Evolutionary conservation across 2,888 invertebrate species (phyloP).

Genomic region (Trilocha varians): DNA sequence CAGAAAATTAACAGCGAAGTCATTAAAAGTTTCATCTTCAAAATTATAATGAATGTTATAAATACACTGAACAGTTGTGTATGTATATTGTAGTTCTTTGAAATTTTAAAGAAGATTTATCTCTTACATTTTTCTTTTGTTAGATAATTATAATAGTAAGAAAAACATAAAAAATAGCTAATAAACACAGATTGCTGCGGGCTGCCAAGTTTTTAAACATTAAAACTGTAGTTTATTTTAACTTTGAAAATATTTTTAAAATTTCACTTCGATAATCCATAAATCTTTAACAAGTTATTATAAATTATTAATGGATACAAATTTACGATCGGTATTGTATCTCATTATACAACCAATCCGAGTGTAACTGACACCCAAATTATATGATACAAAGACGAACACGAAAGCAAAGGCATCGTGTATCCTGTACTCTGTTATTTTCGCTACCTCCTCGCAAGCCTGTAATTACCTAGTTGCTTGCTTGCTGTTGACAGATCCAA

Average conservation of each 20-base stretch:
- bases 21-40: conserved; percentile 31
- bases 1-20: conserved; percentile 31
- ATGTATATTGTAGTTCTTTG: not conserved
- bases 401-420: conserved; percentile 29
- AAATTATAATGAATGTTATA: conserved; percentile 21
- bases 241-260: no score
- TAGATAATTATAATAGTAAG: no score
- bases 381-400: not conserved
- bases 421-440: conserved; percentile 52
- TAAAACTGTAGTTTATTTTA: no score
- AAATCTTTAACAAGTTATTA: no score
- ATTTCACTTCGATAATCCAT: no score
- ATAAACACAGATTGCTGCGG: no score
- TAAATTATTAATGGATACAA: not conserved
- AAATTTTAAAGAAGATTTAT: not conserved
- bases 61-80: not conserved
- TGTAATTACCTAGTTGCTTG: conserved; percentile 58
- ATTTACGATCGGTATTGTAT: not conserved
- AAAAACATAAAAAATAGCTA: no score
- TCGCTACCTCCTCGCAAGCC: conserved; percentile 34
- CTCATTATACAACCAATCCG: not conserved
- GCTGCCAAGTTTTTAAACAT: no score
- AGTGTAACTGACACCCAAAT: not conserved
- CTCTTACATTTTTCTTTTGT: no score
- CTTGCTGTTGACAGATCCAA: conserved; percentile 66